Percentiles rank a stretch among this genome's conserved stretches.
phyloP scores from a whole-genome alignment of 1,140 invertebrate species.

The Dendrolimus punctatus region DNA sequence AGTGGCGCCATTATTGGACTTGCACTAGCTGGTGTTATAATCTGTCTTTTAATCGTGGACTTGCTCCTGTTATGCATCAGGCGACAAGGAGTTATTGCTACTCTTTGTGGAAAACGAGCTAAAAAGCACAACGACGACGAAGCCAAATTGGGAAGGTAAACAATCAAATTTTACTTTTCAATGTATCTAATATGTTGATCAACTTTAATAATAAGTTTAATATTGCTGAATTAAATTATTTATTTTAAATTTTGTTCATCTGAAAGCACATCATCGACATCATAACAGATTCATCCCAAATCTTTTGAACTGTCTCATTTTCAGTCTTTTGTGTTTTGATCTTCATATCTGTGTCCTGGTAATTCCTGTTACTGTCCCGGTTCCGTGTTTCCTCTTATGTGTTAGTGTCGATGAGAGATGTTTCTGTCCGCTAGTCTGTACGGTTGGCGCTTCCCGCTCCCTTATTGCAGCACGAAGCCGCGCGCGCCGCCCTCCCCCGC shows the following conservation, averaged over 20 bases:
- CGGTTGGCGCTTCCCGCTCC: conserved; percentile 93
- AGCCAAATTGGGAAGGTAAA: conserved; percentile 85
- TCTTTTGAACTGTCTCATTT: conserved; percentile 8
- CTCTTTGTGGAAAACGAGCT: conserved; percentile 77
- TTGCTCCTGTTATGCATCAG: conserved; percentile 82
- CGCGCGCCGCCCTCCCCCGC: conserved; percentile 81
- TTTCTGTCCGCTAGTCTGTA: conserved; percentile 85
- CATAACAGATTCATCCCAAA: conserved; percentile 12
- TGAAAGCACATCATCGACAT: conserved; percentile 43
- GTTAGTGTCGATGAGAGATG: conserved; percentile 69
- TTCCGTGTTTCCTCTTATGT: conserved; percentile 26
- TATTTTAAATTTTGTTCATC: conserved; percentile 9
- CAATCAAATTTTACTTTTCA: background rate
- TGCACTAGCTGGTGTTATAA: conserved; percentile 80
- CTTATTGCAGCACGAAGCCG: conserved; percentile 90
- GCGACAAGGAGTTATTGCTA: conserved; percentile 80
- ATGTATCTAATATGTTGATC: conserved; percentile 6
- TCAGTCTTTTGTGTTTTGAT: conserved; percentile 13
- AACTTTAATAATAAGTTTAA: background rate
- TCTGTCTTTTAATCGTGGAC: conserved; percentile 85
- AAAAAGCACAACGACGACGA: conserved; percentile 84
- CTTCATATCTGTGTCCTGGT: conserved; percentile 17
- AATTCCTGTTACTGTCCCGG: conserved; percentile 22
- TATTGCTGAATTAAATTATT: background rate
- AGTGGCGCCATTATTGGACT: conserved; percentile 85